Base-by-base conservation (phyloP, 2,888 invertebrate genomes). In the Catocala fraxini region DNA sequence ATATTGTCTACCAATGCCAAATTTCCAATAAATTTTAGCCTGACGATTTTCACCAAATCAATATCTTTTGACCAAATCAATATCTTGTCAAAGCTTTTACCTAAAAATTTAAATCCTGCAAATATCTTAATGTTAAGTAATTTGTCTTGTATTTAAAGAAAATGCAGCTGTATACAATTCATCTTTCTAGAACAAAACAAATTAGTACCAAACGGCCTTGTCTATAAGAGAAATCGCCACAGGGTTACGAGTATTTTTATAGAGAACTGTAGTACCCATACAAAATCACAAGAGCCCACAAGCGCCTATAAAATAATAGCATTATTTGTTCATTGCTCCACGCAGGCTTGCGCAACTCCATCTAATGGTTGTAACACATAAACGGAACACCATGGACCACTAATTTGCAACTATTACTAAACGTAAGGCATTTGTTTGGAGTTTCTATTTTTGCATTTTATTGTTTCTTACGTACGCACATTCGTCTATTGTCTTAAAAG, bases 251-350 rank as follows among this genome's bases (percentile, higher is more conserved):
- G 9, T 47, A 13, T 34, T 49, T 49, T 49, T 49, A 34, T 33
- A 2, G 48, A 34, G 48, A 5, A n/a, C 5, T 15, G 34, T 34
- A 9, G 4, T 25, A 47, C 47, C 43, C 47, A 34, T 49, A n/a
- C 11, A 25, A 13, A 47, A 34, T 49, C 48, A 11, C 51, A 13
- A 51, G 35, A 35, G 13, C 5, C 35, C 13, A 51, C 7, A 34
- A 48, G 35, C 11, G 11, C 5, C 12, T 35, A 51, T 34, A 51
- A 51, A 51, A 35, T 51, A 11, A 51, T 51, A 51, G 51, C 48
- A 43, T 43, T 46, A 54, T 54, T 54, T 54, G 54, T 46, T 54
- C 35, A 35, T 46, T 45, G 46, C 46, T 34, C 12, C 45, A 46
- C 54, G 54, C n/a, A 54, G 11, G 33, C 54, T 46, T 54, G 46